Percentiles rank a stretch among this genome's conserved stretches.
These are phyloP conservation scores for Pachyrhynchus sulphureomaculatus DNA, from an alignment of 1,140 invertebrate genomes.

Conservation along the genomic window DNA sequence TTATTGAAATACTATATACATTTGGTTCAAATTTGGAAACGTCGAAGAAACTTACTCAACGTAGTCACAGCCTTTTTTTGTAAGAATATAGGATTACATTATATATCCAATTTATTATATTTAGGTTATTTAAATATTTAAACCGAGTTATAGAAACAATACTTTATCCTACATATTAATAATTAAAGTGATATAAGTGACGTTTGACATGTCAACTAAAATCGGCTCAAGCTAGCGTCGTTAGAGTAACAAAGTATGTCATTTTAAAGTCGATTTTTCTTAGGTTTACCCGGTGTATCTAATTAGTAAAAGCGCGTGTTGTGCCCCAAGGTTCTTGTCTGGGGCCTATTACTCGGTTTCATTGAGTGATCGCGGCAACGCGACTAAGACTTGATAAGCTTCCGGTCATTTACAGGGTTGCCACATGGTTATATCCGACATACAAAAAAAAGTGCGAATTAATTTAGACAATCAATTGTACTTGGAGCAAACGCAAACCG, in stretches of 20 bases:
- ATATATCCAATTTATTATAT: no score
- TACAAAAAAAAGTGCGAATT: neutral
- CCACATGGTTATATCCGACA: constrained; percentile 1
- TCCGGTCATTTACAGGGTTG: constrained; percentile 30
- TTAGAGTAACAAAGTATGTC: constrained; percentile 11
- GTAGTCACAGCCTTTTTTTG: no score
- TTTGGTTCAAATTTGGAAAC: no score
- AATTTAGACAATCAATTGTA: no score
- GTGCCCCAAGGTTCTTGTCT: constrained; percentile 32
- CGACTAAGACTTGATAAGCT: constrained; percentile 32
- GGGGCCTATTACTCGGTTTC: constrained; percentile 30
- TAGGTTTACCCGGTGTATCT: constrained; percentile 30
- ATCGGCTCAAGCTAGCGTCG: constrained; percentile 1
- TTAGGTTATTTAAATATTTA: no score
- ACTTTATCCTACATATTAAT: no score
- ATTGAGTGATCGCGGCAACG: constrained; percentile 30
- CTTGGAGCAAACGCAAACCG: no score
- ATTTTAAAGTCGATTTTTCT: constrained; percentile 30
- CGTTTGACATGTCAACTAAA: constrained; percentile 18
- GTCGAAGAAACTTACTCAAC: no score
- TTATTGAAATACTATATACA: no score
- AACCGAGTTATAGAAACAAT: no score
- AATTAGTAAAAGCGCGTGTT: constrained; percentile 33
- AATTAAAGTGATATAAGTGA: no score
- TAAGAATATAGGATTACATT: no score